Percentiles rank a stretch among this genome's conserved stretches.
phyloP scores from a whole-genome alignment of 2,888 invertebrate genomes.

The Catocala fraxini region DNA sequence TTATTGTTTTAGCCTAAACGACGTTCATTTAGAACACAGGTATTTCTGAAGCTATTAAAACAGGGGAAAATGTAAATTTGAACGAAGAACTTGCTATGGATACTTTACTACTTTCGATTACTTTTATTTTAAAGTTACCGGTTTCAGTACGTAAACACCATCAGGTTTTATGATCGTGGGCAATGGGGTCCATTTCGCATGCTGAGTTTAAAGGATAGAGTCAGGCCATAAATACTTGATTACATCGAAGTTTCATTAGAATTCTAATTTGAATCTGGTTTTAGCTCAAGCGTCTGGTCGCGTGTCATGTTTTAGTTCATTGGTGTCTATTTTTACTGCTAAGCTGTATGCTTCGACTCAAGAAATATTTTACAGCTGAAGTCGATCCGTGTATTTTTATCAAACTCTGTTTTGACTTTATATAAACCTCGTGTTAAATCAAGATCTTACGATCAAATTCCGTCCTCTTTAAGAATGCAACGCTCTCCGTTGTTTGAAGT shows the following conservation, averaged over 20 bases:
- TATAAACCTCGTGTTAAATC: constrained; percentile 47
- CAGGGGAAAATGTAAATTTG: constrained; percentile 35
- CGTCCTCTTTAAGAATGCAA: constrained; percentile 46
- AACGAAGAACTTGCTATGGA: constrained; percentile 48
- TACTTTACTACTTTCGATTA: constrained; percentile 58
- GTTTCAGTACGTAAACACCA: constrained; percentile 4
- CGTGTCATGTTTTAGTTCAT: constrained; percentile 6
- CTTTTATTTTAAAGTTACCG: constrained; percentile 47
- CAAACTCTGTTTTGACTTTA: constrained; percentile 34
- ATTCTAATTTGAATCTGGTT: constrained; percentile 7
- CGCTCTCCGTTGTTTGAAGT: constrained; percentile 53
- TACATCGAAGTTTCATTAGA: constrained; percentile 1
- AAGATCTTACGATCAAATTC: constrained; percentile 52
- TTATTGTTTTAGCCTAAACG: constrained; percentile 20
- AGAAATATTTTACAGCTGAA: constrained; percentile 17
- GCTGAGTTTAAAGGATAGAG: not conserved
- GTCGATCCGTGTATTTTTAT: constrained; percentile 16
- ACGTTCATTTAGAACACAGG: constrained; percentile 41
- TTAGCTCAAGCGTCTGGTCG: not conserved
- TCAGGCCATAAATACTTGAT: constrained; percentile 7
- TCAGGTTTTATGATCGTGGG: constrained; percentile 3
- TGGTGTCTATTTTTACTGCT: constrained; percentile 22
- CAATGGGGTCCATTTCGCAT: not conserved
- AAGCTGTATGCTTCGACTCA: constrained; percentile 22
- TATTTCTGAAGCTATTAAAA: constrained; percentile 24